These are phyloP conservation scores for Hydrophis major DNA, from an alignment of 2,797 vertebrate species.

Conservation along the genomic window DNA sequence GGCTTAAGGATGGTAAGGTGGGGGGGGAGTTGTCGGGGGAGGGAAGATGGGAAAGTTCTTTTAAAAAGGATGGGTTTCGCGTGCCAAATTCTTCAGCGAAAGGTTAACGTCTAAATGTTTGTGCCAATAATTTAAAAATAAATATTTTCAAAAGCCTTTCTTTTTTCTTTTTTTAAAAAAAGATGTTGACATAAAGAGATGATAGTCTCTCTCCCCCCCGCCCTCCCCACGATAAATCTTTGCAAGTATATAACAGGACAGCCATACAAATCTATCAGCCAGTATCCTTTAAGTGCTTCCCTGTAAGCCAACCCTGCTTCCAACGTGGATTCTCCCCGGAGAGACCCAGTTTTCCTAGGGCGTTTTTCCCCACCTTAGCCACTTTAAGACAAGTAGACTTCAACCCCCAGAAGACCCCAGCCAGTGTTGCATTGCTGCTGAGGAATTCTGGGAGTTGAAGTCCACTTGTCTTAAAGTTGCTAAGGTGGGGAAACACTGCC, in stretches of 20 bases:
- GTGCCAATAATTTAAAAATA: slow-evolving; percentile 55
- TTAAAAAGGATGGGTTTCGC: background rate
- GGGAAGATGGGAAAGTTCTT: background rate
- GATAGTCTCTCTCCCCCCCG: slow-evolving; percentile 46
- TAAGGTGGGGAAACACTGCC: background rate
- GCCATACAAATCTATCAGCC: slow-evolving; percentile 59
- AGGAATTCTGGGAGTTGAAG: background rate
- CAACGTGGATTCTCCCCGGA: slow-evolving; percentile 19
- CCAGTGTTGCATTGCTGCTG: background rate
- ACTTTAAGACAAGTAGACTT: background rate
- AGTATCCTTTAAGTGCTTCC: slow-evolving; percentile 60
- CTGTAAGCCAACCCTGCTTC: slow-evolving; percentile 53
- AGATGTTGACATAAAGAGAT: slow-evolving; percentile 69
- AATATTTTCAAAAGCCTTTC: background rate
- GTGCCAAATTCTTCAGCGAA: slow-evolving; percentile 55
- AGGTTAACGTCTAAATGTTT: slow-evolving; percentile 55
- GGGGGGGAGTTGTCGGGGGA: background rate
- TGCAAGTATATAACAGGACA: slow-evolving; percentile 62
- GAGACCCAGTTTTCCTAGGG: background rate
- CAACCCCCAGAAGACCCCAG: background rate
- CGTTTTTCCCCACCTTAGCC: background rate
- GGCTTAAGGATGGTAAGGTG: slow-evolving; percentile 36
- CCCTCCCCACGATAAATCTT: slow-evolving; percentile 66
- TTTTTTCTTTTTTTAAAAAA: background rate
- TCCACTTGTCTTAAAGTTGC: background rate